These are phyloP conservation scores for Pelobates fuscus DNA, from an alignment of 2,113 vertebrate species.

Conservation along the genomic window DNA sequence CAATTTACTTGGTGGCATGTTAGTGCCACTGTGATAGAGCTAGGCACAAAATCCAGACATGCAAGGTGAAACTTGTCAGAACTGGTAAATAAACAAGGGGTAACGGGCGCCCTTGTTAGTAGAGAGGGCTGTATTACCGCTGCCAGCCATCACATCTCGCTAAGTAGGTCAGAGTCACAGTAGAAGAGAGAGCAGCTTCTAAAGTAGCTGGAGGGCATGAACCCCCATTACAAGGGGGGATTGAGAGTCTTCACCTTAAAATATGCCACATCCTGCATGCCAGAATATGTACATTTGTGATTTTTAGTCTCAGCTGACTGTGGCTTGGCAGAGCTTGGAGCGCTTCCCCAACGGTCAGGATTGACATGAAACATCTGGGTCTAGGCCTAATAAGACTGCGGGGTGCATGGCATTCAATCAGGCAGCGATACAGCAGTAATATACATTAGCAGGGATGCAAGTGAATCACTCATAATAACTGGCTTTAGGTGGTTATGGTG, in stretches of 20 bases:
- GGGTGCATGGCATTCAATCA: neutral
- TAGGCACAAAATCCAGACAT: neutral
- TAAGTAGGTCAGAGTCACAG: constrained; percentile 17
- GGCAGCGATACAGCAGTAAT: neutral
- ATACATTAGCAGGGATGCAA: neutral
- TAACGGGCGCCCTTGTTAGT: neutral
- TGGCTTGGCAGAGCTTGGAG: neutral
- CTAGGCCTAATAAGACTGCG: neutral
- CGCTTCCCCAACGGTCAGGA: neutral
- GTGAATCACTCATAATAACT: too few relatives aligned
- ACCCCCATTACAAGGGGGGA: constrained; percentile 43
- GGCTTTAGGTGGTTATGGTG: too few relatives aligned
- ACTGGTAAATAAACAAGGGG: constrained; percentile 16
- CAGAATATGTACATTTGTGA: constrained; percentile 9
- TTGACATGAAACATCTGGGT: constrained; percentile 26
- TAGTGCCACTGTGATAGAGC: neutral
- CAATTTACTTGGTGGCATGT: neutral
- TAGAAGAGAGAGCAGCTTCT: constrained; percentile 21
- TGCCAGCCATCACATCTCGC: constrained; percentile 27
- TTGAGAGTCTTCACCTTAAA: constrained; percentile 45
- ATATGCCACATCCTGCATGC: constrained; percentile 42
- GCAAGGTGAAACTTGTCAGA: constrained; percentile 32
- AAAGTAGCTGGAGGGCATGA: constrained; percentile 28
- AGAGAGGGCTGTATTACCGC: neutral
- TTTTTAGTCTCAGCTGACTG: constrained; percentile 12